These are phyloP conservation scores for Nebria brevicollis DNA, from an alignment of 2,888 invertebrate genomes.

Conservation along the genomic window DNA sequence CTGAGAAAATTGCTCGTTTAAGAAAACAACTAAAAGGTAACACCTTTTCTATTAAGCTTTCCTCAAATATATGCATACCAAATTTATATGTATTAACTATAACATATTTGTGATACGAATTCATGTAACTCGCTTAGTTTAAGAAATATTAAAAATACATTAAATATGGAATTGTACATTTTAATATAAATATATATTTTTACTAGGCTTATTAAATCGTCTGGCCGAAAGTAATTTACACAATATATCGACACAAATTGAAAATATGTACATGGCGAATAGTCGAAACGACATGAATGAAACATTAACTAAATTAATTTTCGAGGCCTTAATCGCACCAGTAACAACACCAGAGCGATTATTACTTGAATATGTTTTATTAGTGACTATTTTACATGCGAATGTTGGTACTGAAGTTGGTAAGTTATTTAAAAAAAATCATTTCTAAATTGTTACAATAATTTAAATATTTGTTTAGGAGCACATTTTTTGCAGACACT, in stretches of 20 bases:
- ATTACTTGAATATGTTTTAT: conserved; percentile 83
- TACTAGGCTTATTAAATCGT: conserved; percentile 79
- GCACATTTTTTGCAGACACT: conserved; percentile 85
- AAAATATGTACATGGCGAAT: conserved; percentile 80
- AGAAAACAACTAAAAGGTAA: conserved; percentile 84
- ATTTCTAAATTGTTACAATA: conserved; percentile 19
- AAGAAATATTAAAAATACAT: too few relatives aligned
- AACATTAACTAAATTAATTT: conserved; percentile 74
- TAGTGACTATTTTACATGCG: conserved; percentile 86
- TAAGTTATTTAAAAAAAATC: conserved; percentile 58
- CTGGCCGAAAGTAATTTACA: conserved; percentile 89
- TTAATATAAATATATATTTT: background rate
- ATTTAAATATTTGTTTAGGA: conserved; percentile 61
- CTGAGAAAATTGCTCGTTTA: conserved; percentile 72
- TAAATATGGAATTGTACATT: conserved; percentile 49
- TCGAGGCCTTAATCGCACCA: conserved; percentile 73
- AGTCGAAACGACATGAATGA: conserved; percentile 87
- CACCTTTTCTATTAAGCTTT: too few relatives aligned
- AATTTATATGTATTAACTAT: too few relatives aligned
- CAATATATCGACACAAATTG: conserved; percentile 81
- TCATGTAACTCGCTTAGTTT: too few relatives aligned
- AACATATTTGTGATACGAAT: too few relatives aligned
- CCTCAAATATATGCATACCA: too few relatives aligned
- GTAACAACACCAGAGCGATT: conserved; percentile 77
- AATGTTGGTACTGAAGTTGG: conserved; percentile 93